Evolutionary conservation across 1,140 invertebrate species (phyloP).

Genomic region (Trachelipus rathkii): DNA sequence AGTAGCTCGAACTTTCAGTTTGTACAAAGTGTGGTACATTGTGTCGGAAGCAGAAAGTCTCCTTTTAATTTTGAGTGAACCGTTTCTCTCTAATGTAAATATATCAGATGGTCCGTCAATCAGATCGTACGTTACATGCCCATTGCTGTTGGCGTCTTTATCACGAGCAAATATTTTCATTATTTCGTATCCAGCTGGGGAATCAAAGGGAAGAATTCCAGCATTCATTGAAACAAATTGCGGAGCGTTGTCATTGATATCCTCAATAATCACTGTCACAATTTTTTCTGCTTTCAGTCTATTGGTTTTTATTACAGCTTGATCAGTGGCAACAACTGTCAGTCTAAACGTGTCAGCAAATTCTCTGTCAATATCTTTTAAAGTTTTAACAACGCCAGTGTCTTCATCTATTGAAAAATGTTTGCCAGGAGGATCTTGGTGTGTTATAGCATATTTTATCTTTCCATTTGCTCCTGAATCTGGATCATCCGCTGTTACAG

Average conservation of each 20-base stretch:
- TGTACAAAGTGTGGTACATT: conserved; percentile 57
- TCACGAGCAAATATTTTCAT: conserved; percentile 75
- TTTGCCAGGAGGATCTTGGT: conserved; percentile 72
- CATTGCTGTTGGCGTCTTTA: conserved; percentile 82
- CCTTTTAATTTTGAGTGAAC: conserved; percentile 64
- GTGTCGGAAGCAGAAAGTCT: conserved; percentile 60
- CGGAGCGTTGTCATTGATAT: conserved; percentile 93
- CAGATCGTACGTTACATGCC: conserved; percentile 84
- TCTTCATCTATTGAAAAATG: conserved; percentile 84
- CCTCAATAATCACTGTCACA: conserved; percentile 88
- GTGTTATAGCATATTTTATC: conserved; percentile 77
- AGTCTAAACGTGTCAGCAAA: conserved; percentile 78
- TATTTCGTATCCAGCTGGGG: conserved; percentile 57
- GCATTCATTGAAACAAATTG: conserved; percentile 86
- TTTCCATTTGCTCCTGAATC: conserved; percentile 89
- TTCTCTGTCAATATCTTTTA: conserved; percentile 80
- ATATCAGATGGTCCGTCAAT: conserved; percentile 74
- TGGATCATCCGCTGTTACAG: conserved; percentile 84
- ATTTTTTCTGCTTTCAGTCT: conserved; percentile 83
- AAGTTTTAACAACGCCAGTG: conserved; percentile 79
- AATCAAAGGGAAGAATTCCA: conserved; percentile 62
- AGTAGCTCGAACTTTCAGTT: conserved; percentile 80
- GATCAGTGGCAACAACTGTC: conserved; percentile 84
- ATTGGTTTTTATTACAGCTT: conserved; percentile 64
- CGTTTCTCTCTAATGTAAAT: conserved; percentile 74